Percentiles rank a stretch among this genome's conserved stretches.
phyloP scores from a whole-genome alignment of 2,888 invertebrate genomes.

The Archips crataeganus region DNA sequence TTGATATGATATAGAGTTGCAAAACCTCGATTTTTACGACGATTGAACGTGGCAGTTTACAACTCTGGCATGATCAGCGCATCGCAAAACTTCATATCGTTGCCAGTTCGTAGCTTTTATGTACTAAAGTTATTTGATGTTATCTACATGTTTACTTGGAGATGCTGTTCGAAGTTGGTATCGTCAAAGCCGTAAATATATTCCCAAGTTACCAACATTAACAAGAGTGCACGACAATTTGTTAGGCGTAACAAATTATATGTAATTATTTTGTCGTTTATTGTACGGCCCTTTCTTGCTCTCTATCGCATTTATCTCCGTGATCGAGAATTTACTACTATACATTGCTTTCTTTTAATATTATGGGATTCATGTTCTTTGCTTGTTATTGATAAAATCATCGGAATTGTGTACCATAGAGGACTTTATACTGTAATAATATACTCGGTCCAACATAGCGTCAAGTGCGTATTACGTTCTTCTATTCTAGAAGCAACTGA shows the following conservation, averaged over 20 bases:
- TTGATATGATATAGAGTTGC: background rate
- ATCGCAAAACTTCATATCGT: constrained; percentile 50
- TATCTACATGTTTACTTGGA: constrained; percentile 46
- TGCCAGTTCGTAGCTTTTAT: constrained; percentile 48
- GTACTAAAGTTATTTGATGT: constrained; percentile 50
- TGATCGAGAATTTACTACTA: constrained; percentile 3
- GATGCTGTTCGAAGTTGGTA: constrained; percentile 24
- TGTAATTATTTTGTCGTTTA: constrained; percentile 36
- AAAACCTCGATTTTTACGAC: background rate
- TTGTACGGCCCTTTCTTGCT: constrained; percentile 28
- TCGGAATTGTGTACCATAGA: too few relatives aligned
- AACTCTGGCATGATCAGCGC: constrained; percentile 6
- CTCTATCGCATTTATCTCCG: constrained; percentile 17
- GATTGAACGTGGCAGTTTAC: background rate
- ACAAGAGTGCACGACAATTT: constrained; percentile 35
- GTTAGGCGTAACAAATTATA: constrained; percentile 29
- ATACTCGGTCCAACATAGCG: background rate
- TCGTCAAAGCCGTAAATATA: constrained; percentile 22
- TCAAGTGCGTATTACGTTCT: background rate
- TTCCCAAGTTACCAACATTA: constrained; percentile 19
- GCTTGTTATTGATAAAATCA: background rate
- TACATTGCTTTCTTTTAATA: background rate
- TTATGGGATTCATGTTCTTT: background rate
- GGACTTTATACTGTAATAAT: background rate
- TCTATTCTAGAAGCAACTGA: background rate